Conservation (phyloP, 2,888 invertebrate species). For the Deroplatys truncata region DNA sequence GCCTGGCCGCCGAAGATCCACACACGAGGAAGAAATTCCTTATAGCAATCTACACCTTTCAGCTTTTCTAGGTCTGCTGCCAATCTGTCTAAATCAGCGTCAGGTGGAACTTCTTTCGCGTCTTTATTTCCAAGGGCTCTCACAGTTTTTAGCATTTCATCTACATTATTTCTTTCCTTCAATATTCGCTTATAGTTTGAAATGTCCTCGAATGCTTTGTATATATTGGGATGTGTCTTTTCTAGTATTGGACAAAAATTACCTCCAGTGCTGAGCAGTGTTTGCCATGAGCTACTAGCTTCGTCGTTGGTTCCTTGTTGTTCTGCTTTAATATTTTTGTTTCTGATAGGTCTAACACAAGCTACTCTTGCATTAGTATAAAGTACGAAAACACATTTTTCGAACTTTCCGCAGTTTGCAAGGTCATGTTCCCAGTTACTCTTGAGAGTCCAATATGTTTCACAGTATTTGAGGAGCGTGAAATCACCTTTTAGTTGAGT, state of each 20-base stretch:
- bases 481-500: neutral
- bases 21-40: neutral
- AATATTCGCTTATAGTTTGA: neutral
- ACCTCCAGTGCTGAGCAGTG: neutral
- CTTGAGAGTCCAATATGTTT: neutral
- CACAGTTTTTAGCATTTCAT: neutral
- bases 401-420: neutral
- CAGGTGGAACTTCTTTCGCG: neutral
- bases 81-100: neutral
- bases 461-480: neutral
- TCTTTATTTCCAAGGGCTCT: neutral
- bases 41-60: neutral
- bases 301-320: neutral
- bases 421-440: neutral
- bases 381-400: neutral
- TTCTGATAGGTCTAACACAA: neutral
- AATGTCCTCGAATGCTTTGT: neutral
- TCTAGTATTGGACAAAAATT: neutral
- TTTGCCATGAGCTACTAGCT: neutral
- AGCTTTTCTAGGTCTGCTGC: neutral
- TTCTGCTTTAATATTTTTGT: neutral
- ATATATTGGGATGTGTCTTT: neutral
- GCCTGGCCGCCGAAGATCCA: neutral
- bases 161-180: neutral
- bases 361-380: neutral